These are phyloP conservation scores for Drosophila simulans DNA, from an alignment of 1,140 invertebrate species.

Conservation along the genomic window DNA sequence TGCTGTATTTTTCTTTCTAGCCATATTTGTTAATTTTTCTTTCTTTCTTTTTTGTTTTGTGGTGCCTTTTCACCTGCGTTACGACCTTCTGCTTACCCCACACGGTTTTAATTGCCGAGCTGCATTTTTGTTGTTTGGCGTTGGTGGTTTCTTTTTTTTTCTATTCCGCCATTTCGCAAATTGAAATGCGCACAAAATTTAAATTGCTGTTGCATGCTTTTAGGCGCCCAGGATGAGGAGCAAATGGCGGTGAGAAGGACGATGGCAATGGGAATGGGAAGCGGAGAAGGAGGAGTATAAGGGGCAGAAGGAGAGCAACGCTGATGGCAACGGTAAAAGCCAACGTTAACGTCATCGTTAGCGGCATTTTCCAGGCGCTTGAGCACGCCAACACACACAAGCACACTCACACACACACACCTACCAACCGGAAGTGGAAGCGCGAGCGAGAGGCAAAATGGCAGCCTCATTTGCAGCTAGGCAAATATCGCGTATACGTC, in stretches of 20 bases:
- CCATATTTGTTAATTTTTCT: too few relatives aligned
- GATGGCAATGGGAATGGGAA: not conserved
- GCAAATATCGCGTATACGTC: constrained; percentile 78
- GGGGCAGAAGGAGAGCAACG: not conserved
- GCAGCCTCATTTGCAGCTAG: constrained; percentile 64
- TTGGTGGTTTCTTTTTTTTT: constrained; percentile 19
- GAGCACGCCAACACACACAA: constrained; percentile 52
- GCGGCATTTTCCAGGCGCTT: constrained; percentile 79
- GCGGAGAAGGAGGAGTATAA: not conserved
- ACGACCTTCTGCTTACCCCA: constrained; percentile 8
- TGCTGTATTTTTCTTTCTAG: not conserved
- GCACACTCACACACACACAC: constrained; percentile 15
- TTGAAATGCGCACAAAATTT: constrained; percentile 77
- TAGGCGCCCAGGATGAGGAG: constrained; percentile 44
- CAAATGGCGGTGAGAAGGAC: not conserved
- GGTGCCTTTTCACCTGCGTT: not conserved
- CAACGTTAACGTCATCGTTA: constrained; percentile 68
- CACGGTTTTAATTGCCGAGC: constrained; percentile 38
- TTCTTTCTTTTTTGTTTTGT: not conserved
- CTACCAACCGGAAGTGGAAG: constrained; percentile 1
- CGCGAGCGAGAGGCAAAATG: not conserved
- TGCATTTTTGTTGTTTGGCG: constrained; percentile 35
- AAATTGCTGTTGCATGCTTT: constrained; percentile 75
- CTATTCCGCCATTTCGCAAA: constrained; percentile 63
- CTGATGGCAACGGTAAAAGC: constrained; percentile 31